Evolutionary conservation across 1,140 invertebrate genomes (phyloP), one percentile per base, ranked within the genome.

Genomic region (Drosophila lowei): DNA sequence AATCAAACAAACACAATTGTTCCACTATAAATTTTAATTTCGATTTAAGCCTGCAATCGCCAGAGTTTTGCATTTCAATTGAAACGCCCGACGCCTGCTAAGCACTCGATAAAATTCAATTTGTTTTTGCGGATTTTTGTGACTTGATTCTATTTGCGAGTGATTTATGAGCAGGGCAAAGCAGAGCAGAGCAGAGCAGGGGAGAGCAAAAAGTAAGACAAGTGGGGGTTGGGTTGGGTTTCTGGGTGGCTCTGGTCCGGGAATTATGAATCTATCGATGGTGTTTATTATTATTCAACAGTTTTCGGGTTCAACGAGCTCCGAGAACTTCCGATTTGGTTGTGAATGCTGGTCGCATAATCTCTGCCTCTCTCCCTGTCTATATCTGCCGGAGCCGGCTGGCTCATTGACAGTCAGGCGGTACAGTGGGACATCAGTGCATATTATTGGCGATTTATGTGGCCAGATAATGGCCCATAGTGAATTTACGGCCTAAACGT

Each of bases 401-500:
- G 21, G 25, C 73, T 80, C 42, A 85, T 86, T 86, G 77, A 15
- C 47, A 86, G 81, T 86, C 81, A 60, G 48, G 2, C 6, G 42
- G 47, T 11, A 38, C 34, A 49, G 55, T 59, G 44, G 13, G 43
- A 71, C 59, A 71, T 71, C 66, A 71, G 52, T 47, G 38, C 56
- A 50, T 75, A 77, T 79, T 86, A 86, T 75, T 86, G 72, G 65
- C 68, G 46, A 88, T 81, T 80, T 86, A 88, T 88, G 44, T 76
- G 60, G 50, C 48, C 23, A 13, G 44, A 61, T 85, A 84, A 84
- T 86, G 63, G 62, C 57, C 66, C 79, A 81, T 88, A 78, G 59
- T 34, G 60, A 68, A 59, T 86, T 88, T 70, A 76, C 71, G 71
- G 64, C 75, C 49, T 18, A 78, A 68, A 79, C 78, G 75, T 60